These are phyloP conservation scores for Scaptomyza flava DNA, from an alignment of 2,888 invertebrate genomes.

Conservation along the genomic window DNA sequence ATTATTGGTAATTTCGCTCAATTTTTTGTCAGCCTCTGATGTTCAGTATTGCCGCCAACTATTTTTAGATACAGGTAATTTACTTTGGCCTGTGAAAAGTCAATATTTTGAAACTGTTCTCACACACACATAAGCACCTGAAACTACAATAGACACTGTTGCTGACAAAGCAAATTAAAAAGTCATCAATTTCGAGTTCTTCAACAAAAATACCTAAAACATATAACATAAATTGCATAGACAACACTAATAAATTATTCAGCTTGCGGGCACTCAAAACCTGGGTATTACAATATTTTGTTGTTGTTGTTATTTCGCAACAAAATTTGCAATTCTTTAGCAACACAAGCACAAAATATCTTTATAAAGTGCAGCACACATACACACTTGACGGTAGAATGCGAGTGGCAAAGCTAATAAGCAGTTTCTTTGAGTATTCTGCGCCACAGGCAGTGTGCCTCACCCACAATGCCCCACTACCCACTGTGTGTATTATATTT, in stretches of 20 bases:
- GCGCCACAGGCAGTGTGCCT: constrained; percentile 26
- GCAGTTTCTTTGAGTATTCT: constrained; percentile 48
- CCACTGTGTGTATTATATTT: constrained; percentile 45
- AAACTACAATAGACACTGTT: constrained; percentile 9
- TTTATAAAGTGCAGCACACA: constrained; percentile 31
- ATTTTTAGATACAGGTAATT: not conserved
- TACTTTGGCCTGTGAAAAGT: not conserved
- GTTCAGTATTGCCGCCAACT: not conserved
- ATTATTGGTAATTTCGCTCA: not conserved
- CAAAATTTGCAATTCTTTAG: constrained; percentile 35
- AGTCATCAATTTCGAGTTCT: constrained; percentile 15
- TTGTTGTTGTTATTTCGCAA: constrained; percentile 13
- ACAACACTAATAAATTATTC: constrained; percentile 51
- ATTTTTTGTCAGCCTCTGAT: not conserved
- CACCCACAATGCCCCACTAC: not conserved
- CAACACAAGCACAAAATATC: constrained; percentile 18
- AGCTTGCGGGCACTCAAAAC: constrained; percentile 26
- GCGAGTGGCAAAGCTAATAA: constrained; percentile 65
- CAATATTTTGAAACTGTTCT: constrained; percentile 17
- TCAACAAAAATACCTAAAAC: not conserved
- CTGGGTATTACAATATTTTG: not conserved
- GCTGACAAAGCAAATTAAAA: constrained; percentile 49
- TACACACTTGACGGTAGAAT: constrained; percentile 19
- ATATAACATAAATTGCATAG: constrained; percentile 23
- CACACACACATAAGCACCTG: constrained; percentile 5